Conservation (phyloP, 1,140 invertebrate species). For the Mylabris phalerata region DNA sequence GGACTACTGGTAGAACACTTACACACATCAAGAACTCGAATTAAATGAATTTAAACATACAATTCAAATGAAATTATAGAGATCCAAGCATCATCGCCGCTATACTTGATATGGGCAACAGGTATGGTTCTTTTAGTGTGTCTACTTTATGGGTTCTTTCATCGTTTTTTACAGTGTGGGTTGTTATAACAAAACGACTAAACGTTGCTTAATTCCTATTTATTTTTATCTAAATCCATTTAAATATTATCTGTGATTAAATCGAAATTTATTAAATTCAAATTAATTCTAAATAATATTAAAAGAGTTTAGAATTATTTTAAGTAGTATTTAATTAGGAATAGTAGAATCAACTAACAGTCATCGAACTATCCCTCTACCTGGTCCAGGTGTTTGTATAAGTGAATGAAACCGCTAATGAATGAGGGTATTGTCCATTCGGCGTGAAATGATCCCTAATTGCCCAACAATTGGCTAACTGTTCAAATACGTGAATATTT, state of each 20-base stretch:
- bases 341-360: not conserved
- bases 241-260: not conserved
- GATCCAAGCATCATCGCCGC: constrained; percentile 25
- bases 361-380: not conserved
- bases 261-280: not conserved
- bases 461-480: constrained; percentile 35
- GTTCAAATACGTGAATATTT: constrained; percentile 28
- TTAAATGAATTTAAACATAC: constrained; percentile 29
- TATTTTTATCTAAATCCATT: too few species aligned
- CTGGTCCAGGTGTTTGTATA: constrained; percentile 11
- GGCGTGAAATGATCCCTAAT: constrained; percentile 40
- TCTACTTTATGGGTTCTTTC: constrained; percentile 4
- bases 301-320: not conserved
- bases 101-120: constrained; percentile 12
- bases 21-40: constrained; percentile 24
- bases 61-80: constrained; percentile 29
- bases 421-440: constrained; percentile 34
- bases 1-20: constrained; percentile 15
- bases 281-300: not conserved
- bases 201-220: not conserved
- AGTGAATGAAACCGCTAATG: constrained; percentile 32
- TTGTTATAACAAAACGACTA: constrained; percentile 2
- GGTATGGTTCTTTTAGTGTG: constrained; percentile 7
- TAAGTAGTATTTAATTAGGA: not conserved
- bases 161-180: constrained; percentile 10